Evolutionary conservation across 2,888 invertebrate genomes (phyloP), one percentile per base, ranked within the genome.

Genomic region (Coleophora deauratella): DNA sequence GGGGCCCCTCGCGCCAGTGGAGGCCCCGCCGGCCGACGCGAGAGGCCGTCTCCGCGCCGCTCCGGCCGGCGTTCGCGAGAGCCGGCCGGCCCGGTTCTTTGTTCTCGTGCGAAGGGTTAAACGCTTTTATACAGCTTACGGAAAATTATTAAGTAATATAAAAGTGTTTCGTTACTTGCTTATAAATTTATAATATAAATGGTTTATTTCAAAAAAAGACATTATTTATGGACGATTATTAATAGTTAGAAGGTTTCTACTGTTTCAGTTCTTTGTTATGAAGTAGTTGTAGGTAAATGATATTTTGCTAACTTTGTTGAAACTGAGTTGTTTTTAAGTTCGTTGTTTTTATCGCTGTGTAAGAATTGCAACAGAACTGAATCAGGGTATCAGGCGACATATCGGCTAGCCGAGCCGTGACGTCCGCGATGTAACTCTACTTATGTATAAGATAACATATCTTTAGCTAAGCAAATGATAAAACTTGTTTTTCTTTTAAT

Each of bases 11-110:
- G 62, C 15, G 72, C 72, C 75, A 81, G 81, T 80, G 54, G 50
- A 45, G 63, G 63, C 65, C 57, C 56, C 50, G 44, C 38, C 38
- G 41, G 54, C 72, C 80, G 77, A 79, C 81, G 71, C 70, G 74
- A 80, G 13, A 32, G 9, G 14, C 11, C 80, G 79, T 55, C 52
- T 57, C 59, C 62, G 68, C 60, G 57, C 59, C 62, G 68, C 42
- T 46, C 66, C 72, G 72, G 66, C 65, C 46, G 47, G 49, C 52
- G 50, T 39, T 11, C 31, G 28, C 33, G 21, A 3, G 21, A 49
- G 70, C 80, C 79, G 75, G 70, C 81, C 80, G 78, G 78, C 80
- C 81, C 81, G 81, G 77, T 79, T 73, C 84, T 86, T 84, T 85
- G 84, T 82, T 74, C 76, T 49, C 37, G 46, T 58, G 58, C 59